Conservation (phyloP, 2,113 vertebrate genomes). For the Anseranas semipalmata region DNA sequence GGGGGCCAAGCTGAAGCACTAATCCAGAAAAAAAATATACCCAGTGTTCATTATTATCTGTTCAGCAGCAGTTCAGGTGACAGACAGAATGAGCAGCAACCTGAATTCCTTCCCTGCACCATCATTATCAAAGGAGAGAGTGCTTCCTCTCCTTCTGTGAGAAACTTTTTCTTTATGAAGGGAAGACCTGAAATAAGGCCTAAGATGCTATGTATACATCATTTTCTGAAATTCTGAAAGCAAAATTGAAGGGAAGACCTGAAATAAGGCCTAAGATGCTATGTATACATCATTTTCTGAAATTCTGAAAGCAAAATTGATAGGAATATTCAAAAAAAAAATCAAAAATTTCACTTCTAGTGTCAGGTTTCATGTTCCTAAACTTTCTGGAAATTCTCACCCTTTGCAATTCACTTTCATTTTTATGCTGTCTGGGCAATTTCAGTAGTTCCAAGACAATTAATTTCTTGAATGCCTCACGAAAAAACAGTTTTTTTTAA, state of each 20-base stretch:
- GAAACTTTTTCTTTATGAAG: not conserved
- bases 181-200: not conserved
- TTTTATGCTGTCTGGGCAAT: not conserved
- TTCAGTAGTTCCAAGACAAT: not conserved
- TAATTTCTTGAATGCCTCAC: not conserved
- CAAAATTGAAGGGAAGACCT: rapidly evolving
- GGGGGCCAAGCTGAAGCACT: not conserved
- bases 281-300: not conserved
- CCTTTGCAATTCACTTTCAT: not conserved
- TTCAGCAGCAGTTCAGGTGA: not conserved
- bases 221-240: not conserved
- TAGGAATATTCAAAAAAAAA: not conserved
- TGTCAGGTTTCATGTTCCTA: not conserved
- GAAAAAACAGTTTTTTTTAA: not conserved
- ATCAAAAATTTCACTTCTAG: not conserved
- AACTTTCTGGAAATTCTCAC: not conserved
- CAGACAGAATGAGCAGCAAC: not conserved
- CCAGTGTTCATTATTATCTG: not conserved
- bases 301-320: not conserved
- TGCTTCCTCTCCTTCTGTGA: not conserved
- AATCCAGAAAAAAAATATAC: not conserved
- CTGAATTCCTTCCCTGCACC: not conserved
- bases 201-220: not conserved
- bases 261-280: not conserved
- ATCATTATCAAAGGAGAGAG: not conserved